These are phyloP conservation scores for Sebastolobus alascanus DNA, from an alignment of 2,797 vertebrate species.

Conservation along the genomic window DNA sequence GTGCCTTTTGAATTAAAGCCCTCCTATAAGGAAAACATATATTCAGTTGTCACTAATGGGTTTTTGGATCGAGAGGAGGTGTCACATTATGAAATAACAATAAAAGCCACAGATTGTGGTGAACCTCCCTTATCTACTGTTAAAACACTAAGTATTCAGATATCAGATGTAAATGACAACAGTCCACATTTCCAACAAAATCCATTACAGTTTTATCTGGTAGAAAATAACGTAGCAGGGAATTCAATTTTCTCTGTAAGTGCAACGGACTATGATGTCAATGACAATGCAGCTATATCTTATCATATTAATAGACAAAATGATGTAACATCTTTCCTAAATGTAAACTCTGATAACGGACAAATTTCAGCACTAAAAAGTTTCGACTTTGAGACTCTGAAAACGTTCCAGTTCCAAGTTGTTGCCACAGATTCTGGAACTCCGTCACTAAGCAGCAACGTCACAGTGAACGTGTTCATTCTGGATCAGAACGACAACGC, in stretches of 20 bases:
- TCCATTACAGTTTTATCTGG: constrained; percentile 82
- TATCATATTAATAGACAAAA: constrained; percentile 38
- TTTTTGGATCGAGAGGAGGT: constrained; percentile 82
- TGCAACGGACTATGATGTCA: constrained; percentile 53
- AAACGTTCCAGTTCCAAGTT: constrained; percentile 1
- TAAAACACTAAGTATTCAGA: constrained; percentile 75
- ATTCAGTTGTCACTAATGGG: constrained; percentile 63
- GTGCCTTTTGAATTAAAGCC: constrained; percentile 72
- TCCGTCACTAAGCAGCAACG: constrained; percentile 12
- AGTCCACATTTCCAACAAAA: constrained; percentile 81
- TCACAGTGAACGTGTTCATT: constrained; percentile 62
- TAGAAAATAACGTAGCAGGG: constrained; percentile 84
- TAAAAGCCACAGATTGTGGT: constrained; percentile 84
- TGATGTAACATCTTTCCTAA: constrained; percentile 38
- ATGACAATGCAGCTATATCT: constrained; percentile 58
- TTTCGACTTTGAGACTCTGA: constrained; percentile 1
- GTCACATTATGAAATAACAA: constrained; percentile 79
- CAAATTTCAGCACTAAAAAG: not conserved
- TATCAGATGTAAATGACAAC: constrained; percentile 88
- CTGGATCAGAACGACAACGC: constrained; percentile 70
- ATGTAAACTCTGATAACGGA: constrained; percentile 63
- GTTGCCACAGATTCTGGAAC: not conserved
- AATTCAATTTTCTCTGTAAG: constrained; percentile 56
- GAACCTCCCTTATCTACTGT: constrained; percentile 76
- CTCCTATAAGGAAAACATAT: constrained; percentile 69